phyloP scores from a whole-genome alignment of 1,140 invertebrate species.

The Catajapyx aquilonaris region DNA sequence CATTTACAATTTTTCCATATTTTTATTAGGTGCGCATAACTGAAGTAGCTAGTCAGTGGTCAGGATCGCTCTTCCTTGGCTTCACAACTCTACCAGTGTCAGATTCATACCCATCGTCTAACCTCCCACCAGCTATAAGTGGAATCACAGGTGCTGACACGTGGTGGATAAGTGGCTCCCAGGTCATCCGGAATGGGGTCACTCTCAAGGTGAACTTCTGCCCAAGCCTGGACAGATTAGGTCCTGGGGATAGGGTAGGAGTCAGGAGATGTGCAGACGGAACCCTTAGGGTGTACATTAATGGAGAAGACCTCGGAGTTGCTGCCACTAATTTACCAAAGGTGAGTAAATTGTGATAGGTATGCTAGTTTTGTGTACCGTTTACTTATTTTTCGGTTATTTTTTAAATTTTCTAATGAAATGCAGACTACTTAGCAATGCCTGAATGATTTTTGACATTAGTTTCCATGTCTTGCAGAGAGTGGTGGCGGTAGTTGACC shows the following conservation, averaged over 20 bases:
- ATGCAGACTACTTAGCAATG: not conserved
- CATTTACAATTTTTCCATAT: too few species aligned
- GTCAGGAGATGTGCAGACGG: constrained; percentile 26
- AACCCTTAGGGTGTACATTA: constrained; percentile 36
- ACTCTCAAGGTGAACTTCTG: constrained; percentile 36
- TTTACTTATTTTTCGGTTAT: constrained; percentile 2
- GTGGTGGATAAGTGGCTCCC: constrained; percentile 31
- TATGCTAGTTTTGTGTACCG: too few species aligned
- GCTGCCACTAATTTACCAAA: constrained; percentile 52
- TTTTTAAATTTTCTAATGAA: constrained; percentile 2
- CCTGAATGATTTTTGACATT: not conserved
- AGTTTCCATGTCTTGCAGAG: constrained; percentile 24
- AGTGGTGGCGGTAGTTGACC: constrained; percentile 50
- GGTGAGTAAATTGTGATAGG: constrained; percentile 24
- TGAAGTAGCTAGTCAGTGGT: constrained; percentile 37
- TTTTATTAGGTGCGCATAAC: constrained; percentile 47
- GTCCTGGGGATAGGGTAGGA: constrained; percentile 38
- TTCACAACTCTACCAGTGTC: constrained; percentile 44
- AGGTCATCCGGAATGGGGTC: constrained; percentile 36
- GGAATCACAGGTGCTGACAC: constrained; percentile 18
- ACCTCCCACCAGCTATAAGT: constrained; percentile 32
- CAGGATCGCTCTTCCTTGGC: constrained; percentile 53
- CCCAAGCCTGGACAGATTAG: constrained; percentile 55
- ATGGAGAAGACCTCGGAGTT: constrained; percentile 68
- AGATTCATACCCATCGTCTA: constrained; percentile 29